Conservation (phyloP, 2,113 vertebrate species). For the Phaetusa simplex region DNA sequence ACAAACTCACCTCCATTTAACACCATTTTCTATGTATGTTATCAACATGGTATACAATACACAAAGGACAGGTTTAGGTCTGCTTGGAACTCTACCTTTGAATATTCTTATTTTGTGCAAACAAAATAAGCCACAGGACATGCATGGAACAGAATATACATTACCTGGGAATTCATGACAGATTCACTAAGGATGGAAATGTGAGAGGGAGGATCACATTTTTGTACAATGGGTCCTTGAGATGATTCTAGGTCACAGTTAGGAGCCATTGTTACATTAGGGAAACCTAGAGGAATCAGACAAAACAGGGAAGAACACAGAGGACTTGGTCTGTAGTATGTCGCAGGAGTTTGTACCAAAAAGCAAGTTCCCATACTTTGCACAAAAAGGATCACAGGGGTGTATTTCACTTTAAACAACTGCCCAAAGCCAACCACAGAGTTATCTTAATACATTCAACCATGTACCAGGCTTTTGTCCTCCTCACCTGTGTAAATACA, state of each 20-base stretch:
- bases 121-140: not conserved
- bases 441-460: not conserved
- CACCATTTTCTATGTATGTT: not conserved
- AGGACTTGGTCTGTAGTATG: not conserved
- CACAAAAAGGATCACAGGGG: not conserved
- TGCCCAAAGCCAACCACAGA: not conserved
- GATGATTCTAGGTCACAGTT: constrained; percentile 73
- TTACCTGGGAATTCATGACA: constrained; percentile 83
- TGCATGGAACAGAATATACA: not conserved
- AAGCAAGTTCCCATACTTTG: not conserved
- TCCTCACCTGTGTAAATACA: not conserved
- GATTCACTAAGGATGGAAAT: constrained; percentile 80
- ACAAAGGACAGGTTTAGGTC: not conserved
- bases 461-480: not conserved
- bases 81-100: not conserved
- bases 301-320: not conserved
- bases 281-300: constrained; percentile 80
- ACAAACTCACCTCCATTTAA: not conserved
- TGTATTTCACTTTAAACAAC: not conserved
- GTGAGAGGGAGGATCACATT: constrained; percentile 75
- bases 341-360: not conserved
- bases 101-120: not conserved
- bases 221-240: constrained; percentile 73
- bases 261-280: constrained; percentile 89
- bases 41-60: not conserved